Percentiles rank a stretch among this genome's conserved stretches.
phyloP scores from a whole-genome alignment of 2,797 vertebrate species.

The Malurus leucopterus region DNA sequence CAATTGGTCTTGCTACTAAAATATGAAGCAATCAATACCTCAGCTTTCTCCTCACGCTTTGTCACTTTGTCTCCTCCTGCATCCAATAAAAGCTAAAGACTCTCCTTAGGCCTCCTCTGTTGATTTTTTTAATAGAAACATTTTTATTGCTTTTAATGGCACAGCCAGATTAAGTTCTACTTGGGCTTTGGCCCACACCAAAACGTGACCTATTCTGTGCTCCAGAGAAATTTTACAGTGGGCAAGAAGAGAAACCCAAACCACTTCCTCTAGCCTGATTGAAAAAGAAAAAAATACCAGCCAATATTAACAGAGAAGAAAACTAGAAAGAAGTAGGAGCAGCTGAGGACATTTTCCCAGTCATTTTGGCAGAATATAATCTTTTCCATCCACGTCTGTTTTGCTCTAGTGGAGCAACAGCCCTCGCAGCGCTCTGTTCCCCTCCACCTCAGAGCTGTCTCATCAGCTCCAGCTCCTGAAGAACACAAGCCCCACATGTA shows the following conservation, averaged over 20 bases:
- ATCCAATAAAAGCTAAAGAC: background rate
- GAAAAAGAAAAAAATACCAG: background rate
- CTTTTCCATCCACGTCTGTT: background rate
- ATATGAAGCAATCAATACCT: background rate
- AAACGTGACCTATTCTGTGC: background rate
- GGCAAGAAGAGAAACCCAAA: background rate
- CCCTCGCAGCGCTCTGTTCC: background rate
- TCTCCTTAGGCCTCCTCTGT: background rate
- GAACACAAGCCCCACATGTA: background rate
- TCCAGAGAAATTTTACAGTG: background rate
- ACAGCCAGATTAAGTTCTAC: background rate
- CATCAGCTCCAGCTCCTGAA: background rate
- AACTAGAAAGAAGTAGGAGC: background rate
- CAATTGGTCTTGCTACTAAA: background rate
- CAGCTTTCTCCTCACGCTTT: background rate
- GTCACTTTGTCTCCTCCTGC: fast-evolving
- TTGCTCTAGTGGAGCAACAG: background rate
- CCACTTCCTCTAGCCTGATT: background rate
- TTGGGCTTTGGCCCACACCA: background rate
- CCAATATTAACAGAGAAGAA: background rate
- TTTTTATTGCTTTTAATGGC: background rate
- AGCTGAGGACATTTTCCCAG: background rate
- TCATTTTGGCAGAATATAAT: background rate
- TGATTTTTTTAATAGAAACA: background rate
- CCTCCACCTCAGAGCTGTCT: background rate